phyloP scores from a whole-genome alignment of 2,113 vertebrate genomes.

The Leptobrachium ailaonicum region DNA sequence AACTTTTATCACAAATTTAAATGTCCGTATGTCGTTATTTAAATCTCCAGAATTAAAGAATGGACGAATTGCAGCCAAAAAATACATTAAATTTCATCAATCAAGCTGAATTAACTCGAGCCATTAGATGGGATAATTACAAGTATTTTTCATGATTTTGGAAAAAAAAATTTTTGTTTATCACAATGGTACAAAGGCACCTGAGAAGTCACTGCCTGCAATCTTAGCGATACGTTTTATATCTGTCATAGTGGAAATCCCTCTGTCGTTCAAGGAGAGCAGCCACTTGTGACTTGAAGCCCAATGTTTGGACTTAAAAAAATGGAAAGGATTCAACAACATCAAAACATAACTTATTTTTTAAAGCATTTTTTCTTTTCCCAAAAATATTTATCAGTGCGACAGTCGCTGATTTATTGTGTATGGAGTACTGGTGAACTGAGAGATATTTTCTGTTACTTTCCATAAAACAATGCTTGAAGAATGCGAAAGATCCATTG shows the following conservation, averaged over 20 bases:
- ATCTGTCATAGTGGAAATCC: not conserved
- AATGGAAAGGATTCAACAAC: not conserved
- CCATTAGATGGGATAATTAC: not conserved
- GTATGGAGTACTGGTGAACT: not conserved
- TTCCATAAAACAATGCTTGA: too few relatives aligned
- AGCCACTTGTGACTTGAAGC: too few relatives aligned
- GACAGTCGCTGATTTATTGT: not conserved
- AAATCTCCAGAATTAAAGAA: too few relatives aligned
- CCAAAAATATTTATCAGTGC: not conserved
- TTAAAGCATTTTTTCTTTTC: not conserved
- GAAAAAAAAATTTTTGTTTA: not conserved
- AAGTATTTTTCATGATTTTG: slow-evolving; percentile 4
- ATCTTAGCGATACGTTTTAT: not conserved
- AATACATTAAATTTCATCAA: too few relatives aligned
- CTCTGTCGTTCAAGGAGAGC: not conserved
- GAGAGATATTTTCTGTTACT: too few relatives aligned
- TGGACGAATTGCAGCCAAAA: too few relatives aligned
- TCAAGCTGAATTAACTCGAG: too few relatives aligned
- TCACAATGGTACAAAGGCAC: not conserved
- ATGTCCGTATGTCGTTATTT: too few relatives aligned
- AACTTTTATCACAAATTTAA: too few relatives aligned
- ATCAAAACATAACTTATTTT: not conserved
- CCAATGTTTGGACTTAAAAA: not conserved
- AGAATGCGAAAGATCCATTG: too few relatives aligned
- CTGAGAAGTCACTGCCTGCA: not conserved